Evolutionary conservation across 2,797 vertebrate species (phyloP), one percentile per base, ranked within the genome.

Genomic region (Manis javanica): DNA sequence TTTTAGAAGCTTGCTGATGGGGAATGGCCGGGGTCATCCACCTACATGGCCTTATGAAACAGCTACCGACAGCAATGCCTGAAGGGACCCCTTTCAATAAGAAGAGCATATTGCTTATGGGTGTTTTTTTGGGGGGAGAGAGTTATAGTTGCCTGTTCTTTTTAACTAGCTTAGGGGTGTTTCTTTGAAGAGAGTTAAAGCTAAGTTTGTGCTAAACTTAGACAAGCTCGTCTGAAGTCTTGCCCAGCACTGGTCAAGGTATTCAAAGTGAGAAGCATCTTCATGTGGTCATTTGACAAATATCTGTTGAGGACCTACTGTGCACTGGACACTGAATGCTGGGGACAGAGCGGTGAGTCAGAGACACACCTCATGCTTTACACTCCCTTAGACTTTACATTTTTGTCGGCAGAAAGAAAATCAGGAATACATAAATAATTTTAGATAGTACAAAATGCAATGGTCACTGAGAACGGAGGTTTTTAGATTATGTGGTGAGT

Each of bases 1-100:
- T 96, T 93, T 72, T 66, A 79, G 87, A 94, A 97, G 94, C 79
- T 69, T 94, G 93, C 90, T 92, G 85, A 23, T 9, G 59, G 15
- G 74, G 72, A 78, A 31, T 37, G 55, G 37, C 31, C 66, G 23
- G 91, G 71, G 55, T 55, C 79, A 87, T 34, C 64, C n/a, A 49
- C 79, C 86, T 69, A 71, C 39, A 15, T 24, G 23, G 23, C 63
- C 66, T 83, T 83, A 91, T 64, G 74, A 69, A 96, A 78, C 26
- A 53, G 37, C 51, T 34, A 19, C 42, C 53, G 34, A n/a, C 19
- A 61, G 61, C 79, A 57, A 31, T 53, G 24, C 53, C 71, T 69
- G 39, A 53, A 64, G 61, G 78, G 72, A 26, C 5, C 7, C 53
- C 53, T 84, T 95, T 89, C 71, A 86, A 91, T 87, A 61, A 90